phyloP scores from a whole-genome alignment of 2,113 vertebrate genomes.

The Synchiropus splendidus region DNA sequence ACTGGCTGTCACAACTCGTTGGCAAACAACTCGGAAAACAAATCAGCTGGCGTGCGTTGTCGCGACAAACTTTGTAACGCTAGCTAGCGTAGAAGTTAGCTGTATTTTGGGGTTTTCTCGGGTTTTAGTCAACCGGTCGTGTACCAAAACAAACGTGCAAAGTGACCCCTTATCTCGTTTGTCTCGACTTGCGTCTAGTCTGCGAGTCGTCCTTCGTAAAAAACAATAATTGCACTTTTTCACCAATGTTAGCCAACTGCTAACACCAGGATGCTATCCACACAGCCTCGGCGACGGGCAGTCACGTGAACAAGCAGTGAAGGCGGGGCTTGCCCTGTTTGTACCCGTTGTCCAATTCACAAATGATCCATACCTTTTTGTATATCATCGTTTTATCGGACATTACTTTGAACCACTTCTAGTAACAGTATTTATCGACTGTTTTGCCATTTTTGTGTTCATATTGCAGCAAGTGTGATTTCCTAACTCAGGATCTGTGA shows the following conservation, averaged over 20 bases:
- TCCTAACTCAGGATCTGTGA: no score
- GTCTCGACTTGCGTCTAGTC: slow-evolving; percentile 1
- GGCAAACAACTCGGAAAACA: slow-evolving; percentile 7
- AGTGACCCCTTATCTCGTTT: slow-evolving; percentile 14
- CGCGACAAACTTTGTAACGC: slow-evolving; percentile 53
- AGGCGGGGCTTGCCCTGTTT: slow-evolving; percentile 27
- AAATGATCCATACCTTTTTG: no score
- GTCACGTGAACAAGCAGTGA: slow-evolving; percentile 37
- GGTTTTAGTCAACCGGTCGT: slow-evolving; percentile 8
- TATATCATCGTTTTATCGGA: no score
- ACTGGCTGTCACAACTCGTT: not conserved
- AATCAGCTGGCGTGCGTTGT: slow-evolving; percentile 24
- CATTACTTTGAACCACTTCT: no score
- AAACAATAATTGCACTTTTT: slow-evolving; percentile 2
- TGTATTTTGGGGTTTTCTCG: slow-evolving; percentile 24
- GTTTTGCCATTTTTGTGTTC: no score
- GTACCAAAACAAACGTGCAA: not conserved
- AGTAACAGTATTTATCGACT: no score
- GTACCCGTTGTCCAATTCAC: no score
- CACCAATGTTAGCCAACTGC: slow-evolving; percentile 23
- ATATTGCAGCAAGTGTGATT: no score
- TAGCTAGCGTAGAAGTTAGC: slow-evolving; percentile 28
- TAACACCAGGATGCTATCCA: slow-evolving; percentile 55
- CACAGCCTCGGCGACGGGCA: slow-evolving; percentile 54
- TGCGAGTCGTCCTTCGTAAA: slow-evolving; percentile 6